Percentiles rank a stretch among this genome's conserved stretches.
Evolutionary conservation across 2,888 invertebrate species (phyloP).

Genomic region (Luffia ferchaultella): DNA sequence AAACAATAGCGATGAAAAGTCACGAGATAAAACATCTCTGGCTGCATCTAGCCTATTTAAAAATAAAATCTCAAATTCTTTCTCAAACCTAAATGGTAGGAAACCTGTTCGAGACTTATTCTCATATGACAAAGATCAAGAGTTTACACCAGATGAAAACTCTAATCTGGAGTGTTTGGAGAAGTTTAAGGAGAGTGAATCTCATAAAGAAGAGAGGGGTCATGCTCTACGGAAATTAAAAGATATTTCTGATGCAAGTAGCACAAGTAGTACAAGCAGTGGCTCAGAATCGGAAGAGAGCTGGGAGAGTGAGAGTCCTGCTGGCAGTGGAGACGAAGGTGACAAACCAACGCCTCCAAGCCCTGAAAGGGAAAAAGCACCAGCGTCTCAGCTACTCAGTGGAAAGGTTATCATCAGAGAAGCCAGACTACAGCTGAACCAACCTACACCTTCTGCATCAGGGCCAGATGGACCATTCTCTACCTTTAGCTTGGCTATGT

Average conservation of each 20-base stretch:
- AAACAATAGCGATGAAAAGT: conserved; percentile 25
- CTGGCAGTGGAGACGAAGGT: conserved; percentile 44
- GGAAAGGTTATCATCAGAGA: conserved; percentile 76
- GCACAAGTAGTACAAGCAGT: conserved; percentile 50
- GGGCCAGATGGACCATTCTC: conserved; percentile 76
- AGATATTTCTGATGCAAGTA: conserved; percentile 59
- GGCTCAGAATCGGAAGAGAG: conserved; percentile 54
- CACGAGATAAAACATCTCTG: conserved; percentile 33
- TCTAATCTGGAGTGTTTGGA: conserved; percentile 41
- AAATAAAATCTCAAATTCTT: conserved; percentile 50
- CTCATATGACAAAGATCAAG: conserved; percentile 48
- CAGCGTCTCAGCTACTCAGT: conserved; percentile 59
- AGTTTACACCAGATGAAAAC: conserved; percentile 46
- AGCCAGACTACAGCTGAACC: conserved; percentile 70
- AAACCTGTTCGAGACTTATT: conserved; percentile 41
- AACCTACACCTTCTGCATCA: conserved; percentile 39
- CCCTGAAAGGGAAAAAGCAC: conserved; percentile 50
- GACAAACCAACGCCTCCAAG: conserved; percentile 45
- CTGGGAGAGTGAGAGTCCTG: conserved; percentile 50
- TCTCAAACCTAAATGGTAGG: conserved; percentile 33
- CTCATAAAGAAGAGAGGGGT: conserved; percentile 43
- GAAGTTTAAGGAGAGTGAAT: conserved; percentile 35
- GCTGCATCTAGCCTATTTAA: conserved; percentile 47
- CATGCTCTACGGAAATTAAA: conserved; percentile 56
- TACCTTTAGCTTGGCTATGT: conserved; percentile 36